Conservation (phyloP, 2,113 vertebrate species). For the Brachyhypopomus gauderio region DNA sequence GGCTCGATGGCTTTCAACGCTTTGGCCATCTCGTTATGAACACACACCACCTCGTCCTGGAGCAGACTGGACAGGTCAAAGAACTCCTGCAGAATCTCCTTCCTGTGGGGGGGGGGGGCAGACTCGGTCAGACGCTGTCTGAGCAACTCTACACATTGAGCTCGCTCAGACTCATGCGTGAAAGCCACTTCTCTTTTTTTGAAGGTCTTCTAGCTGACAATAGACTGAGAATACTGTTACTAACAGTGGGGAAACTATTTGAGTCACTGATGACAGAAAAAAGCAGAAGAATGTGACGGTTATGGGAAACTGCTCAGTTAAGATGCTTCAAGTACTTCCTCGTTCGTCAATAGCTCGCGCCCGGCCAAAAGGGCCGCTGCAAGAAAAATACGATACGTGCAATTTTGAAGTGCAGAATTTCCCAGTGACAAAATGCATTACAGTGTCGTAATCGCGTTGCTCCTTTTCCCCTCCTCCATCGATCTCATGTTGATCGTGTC, state of each 20-base stretch:
- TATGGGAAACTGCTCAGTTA: slow-evolving; percentile 18
- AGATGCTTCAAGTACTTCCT: neutral
- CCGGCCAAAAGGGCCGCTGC: neutral
- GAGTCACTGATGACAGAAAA: slow-evolving; percentile 13
- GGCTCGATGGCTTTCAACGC: slow-evolving; percentile 82
- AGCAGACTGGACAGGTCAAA: slow-evolving; percentile 86
- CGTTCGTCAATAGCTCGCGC: neutral
- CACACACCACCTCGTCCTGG: slow-evolving; percentile 80
- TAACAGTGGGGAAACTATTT: neutral
- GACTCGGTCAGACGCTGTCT: too few species aligned
- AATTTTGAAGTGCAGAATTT: too few species aligned
- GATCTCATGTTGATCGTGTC: neutral
- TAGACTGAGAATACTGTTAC: neutral
- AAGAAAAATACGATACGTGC: too few species aligned
- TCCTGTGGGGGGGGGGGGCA: slow-evolving; percentile 68
- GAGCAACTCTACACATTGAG: too few species aligned
- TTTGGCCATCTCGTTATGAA: slow-evolving; percentile 82
- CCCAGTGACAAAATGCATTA: too few species aligned
- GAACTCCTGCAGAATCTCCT: slow-evolving; percentile 90
- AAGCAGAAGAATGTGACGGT: slow-evolving; percentile 40
- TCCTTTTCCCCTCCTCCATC: neutral
- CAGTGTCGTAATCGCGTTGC: too few species aligned
- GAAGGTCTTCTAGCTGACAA: neutral
- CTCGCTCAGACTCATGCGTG: neutral
- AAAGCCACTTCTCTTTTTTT: slow-evolving; percentile 35